Evolutionary conservation across 2,888 invertebrate genomes (phyloP), one percentile per base, ranked within the genome.

Genomic region (Ramazzottius varieornatus): DNA sequence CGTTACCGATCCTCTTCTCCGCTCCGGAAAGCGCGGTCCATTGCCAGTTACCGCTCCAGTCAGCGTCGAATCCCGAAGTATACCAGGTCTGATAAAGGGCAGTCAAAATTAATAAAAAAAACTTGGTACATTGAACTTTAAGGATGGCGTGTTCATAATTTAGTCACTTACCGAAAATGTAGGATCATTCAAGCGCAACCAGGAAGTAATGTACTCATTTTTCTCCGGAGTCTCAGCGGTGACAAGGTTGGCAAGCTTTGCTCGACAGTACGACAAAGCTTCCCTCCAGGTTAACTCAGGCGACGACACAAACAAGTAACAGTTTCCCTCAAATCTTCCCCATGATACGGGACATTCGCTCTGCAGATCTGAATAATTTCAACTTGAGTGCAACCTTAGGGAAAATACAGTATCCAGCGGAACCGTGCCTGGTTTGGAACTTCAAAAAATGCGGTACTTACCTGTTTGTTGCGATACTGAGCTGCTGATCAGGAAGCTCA

Each of bases 151-250:
- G 54, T 54, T 13, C n/a, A 54, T 16, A 54, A 13, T 70, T 65
- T 13, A 64, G 33, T 32, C 33, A 68, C 70, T 65, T 65, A 72
- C 72, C 69, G 54, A 8, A 13, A 54, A 68, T 46, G 68, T 66
- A 29, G 88, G 87, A 76, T 92, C 91, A 71, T 86, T 80, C 71
- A 82, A 79, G 72, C 85, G 83, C n/a, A 94, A 76, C 73, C 86
- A 84, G 68, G 86, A 82, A 4, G 88, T 80, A 46, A 93, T 80
- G 73, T 91, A 93, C 0, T 85, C 82, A 78, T 92, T 90, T 74
- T 93, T 92, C 67, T 88, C 88, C 1, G 84, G 79, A 66, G 81
- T 83, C 73, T 86, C 86, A 2, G 93, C 82, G 68, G 86, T 83
- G 0, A 86, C 79, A 65, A 92, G 77, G 73, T 90, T 87, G 1